Percentiles rank a stretch among this genome's conserved stretches.
Conservation (phyloP, 1,140 invertebrate species). For the fruit fly (Drosophila melanogaster) region DNA sequence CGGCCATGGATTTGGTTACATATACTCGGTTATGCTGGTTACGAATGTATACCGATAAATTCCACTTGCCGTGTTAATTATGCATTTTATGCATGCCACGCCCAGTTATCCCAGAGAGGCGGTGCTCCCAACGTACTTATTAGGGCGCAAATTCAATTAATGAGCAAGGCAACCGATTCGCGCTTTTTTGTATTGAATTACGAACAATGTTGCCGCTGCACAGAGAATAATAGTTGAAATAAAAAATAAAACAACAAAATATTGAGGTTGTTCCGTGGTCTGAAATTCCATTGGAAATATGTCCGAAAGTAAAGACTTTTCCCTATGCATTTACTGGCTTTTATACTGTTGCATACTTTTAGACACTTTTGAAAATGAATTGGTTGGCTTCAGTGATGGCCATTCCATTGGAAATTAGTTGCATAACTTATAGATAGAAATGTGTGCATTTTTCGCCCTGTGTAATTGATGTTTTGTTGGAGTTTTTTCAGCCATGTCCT, state of each 20-base stretch:
- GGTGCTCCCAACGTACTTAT: conserved; percentile 50
- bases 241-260: too few species aligned
- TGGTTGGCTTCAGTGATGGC: too few species aligned
- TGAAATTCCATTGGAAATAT: too few species aligned
- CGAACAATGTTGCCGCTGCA: conserved; percentile 8
- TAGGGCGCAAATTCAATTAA: conserved; percentile 75
- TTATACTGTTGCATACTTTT: not conserved
- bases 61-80: conserved; percentile 22
- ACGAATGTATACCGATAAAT: conserved; percentile 8
- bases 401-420: too few species aligned
- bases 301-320: too few species aligned
- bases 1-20: conserved; percentile 9
- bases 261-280: too few species aligned
- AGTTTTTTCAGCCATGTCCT: conserved; percentile 17
- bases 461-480: conserved; percentile 41
- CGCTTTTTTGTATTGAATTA: conserved; percentile 28
- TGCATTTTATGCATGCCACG: conserved; percentile 31
- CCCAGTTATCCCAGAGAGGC: not conserved
- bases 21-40: too few species aligned
- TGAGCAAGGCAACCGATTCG: conserved; percentile 40
- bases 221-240: not conserved
- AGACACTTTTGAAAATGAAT: not conserved
- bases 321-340: too few species aligned
- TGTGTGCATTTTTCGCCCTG: not conserved
- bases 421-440: not conserved